Conservation (phyloP, 37 sponge, comb jelly and placozoan genomes). For the Cliona cf. orientalis region DNA sequence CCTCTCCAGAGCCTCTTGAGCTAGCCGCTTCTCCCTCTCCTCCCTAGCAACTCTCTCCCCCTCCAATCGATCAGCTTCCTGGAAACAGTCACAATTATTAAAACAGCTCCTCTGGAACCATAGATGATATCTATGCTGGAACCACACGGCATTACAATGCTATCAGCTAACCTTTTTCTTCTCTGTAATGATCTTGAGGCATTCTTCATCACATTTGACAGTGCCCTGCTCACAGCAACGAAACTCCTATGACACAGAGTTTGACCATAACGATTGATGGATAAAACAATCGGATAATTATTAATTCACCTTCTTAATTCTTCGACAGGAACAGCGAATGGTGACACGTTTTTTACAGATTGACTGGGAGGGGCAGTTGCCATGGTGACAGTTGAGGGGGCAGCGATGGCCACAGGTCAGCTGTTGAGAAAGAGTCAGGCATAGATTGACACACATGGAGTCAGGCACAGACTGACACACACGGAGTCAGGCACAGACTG, state of each 20-base stretch:
- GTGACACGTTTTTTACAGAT: constrained; percentile 66
- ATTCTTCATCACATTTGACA: constrained; percentile 57
- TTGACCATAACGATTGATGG: neutral
- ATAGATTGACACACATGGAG: neutral
- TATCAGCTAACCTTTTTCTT: constrained; percentile 35
- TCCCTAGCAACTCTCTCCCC: neutral
- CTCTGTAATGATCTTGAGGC: constrained; percentile 16
- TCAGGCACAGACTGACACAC: neutral
- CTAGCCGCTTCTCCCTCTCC: constrained; percentile 30
- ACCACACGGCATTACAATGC: too few relatives aligned
- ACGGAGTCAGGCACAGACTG: neutral
- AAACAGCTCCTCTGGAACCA: neutral
- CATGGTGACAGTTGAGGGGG: constrained; percentile 66
- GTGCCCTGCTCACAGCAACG: constrained; percentile 40
- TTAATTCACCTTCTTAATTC: constrained; percentile 75
- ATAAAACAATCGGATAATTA: neutral
- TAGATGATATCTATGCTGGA: too few relatives aligned
- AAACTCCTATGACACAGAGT: constrained; percentile 31
- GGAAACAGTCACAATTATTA: neutral
- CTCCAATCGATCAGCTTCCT: neutral
- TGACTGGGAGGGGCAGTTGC: constrained; percentile 46
- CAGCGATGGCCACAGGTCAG: constrained; percentile 88
- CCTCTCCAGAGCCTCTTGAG: constrained; percentile 31
- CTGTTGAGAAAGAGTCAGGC: constrained; percentile 17
- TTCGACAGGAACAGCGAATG: constrained; percentile 72